Percentiles rank a stretch among this genome's conserved stretches.
phyloP scores from a whole-genome alignment of 2,797 vertebrate species.

The Podarcis lilfordi region DNA sequence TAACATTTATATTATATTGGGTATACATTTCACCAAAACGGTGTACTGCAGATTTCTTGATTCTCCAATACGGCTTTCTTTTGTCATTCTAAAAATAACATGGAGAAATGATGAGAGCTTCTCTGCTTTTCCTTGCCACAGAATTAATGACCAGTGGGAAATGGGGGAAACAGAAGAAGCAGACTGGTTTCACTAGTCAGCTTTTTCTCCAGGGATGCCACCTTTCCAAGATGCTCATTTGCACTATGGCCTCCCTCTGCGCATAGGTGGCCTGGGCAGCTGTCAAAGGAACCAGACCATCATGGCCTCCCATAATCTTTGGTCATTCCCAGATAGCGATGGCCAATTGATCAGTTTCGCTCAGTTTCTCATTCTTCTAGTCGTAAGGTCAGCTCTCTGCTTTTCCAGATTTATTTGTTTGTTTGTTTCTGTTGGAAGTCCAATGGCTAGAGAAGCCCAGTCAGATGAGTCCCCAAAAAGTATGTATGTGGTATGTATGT shows the following conservation, averaged over 20 bases:
- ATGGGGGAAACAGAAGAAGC: not conserved
- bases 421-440: too few relatives aligned
- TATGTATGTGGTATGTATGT: too few relatives aligned
- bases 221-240: not conserved
- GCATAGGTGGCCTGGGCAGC: too few relatives aligned
- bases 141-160: not conserved
- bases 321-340: too few relatives aligned
- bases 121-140: not conserved
- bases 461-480: too few relatives aligned
- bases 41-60: not conserved
- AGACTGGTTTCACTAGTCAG: not conserved
- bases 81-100: not conserved
- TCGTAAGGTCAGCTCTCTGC: too few relatives aligned
- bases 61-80: conserved; percentile 20
- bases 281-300: too few relatives aligned
- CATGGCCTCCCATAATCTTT: too few relatives aligned
- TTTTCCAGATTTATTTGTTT: too few relatives aligned
- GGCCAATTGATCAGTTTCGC: too few relatives aligned
- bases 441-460: too few relatives aligned
- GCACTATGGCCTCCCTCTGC: not conserved
- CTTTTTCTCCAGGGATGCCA: not conserved
- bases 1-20: conserved; percentile 3
- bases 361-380: too few relatives aligned
- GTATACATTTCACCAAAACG: not conserved
- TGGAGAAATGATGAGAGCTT: not conserved